A percentile compares a stretch with the other conserved stretches of the same genome.
These are phyloP conservation scores for Hyles lineata DNA, from an alignment of 2,888 invertebrate species.

Conservation along the genomic window DNA sequence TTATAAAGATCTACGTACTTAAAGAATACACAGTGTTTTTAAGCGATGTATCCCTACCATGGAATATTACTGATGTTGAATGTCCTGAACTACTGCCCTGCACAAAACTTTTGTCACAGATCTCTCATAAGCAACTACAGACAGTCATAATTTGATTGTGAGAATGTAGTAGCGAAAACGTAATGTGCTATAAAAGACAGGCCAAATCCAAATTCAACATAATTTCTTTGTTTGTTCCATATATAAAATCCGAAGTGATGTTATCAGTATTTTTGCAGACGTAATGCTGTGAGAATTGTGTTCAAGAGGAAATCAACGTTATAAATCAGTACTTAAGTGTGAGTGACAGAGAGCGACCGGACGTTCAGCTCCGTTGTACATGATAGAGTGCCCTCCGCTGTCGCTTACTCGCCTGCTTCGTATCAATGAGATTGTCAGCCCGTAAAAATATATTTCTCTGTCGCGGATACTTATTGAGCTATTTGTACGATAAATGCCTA, in stretches of 20 bases:
- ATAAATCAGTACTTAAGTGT: conserved; percentile 63
- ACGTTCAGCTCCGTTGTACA: conserved; percentile 46
- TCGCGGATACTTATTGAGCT: not conserved
- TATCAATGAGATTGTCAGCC: conserved; percentile 20
- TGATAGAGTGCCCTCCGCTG: conserved; percentile 46
- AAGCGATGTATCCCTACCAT: too few species aligned
- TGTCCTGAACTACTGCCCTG: too few species aligned
- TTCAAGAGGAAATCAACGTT: conserved; percentile 61
- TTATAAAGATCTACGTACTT: too few species aligned
- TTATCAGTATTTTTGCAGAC: conserved; percentile 2
- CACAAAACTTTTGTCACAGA: too few species aligned
- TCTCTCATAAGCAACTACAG: too few species aligned
- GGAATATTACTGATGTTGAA: too few species aligned
- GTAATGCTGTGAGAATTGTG: conserved; percentile 42
- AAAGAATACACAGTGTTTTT: too few species aligned
- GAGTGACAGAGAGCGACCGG: conserved; percentile 62
- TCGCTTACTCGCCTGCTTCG: conserved; percentile 17
- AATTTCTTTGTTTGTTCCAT: not conserved
- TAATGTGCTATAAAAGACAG: too few species aligned
- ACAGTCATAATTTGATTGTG: too few species aligned
- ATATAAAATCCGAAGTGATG: not conserved
- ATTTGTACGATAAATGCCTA: not conserved
- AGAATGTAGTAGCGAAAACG: too few species aligned
- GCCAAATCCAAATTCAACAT: not conserved
- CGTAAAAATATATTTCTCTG: conserved; percentile 3